Evolutionary conservation across 2,113 vertebrate genomes (phyloP), one percentile per base, ranked within the genome.

Genomic region (Galbula dea): DNA sequence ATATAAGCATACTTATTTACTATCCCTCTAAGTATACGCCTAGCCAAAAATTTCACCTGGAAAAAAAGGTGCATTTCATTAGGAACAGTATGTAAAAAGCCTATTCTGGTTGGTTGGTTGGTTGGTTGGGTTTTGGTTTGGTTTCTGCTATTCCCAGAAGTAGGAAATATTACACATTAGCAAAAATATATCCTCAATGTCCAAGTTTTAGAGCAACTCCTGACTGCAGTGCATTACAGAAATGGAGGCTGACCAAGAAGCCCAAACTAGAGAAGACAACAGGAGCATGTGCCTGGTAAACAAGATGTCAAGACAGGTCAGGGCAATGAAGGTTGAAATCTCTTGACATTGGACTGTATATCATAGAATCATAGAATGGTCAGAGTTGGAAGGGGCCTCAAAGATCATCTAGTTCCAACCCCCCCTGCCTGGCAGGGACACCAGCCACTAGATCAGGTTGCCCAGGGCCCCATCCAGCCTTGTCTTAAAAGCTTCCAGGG

Each of bases 131-230:
- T n/a, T n/a, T n/a, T n/a, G n/a, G n/a, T n/a, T n/a, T n/a, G n/a
- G n/a, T n/a, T n/a, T n/a, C n/a, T n/a, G n/a, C n/a, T 4, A 20
- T 77, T n/a, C 37, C 27, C 12, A 39, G 51, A 0, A 0, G 5
- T 24, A 41, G 67, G 27, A 79, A 90, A 79, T 55, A 39, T 10
- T 88, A 3, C 45, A 76, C 13, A 21, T 55, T 22, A 52, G 13
- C 51, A 57, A 77, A 89, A 82, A 73, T 36, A 43, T 62, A 69
- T 18, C 7, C 17, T 52, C 12, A 37, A 1, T 24, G 4, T 73
- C 43, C 41, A 43, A 62, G 24, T 58, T 59, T 71, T 67, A 5
- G 21, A 58, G 65, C 41, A 81, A 41, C 32, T 72, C 34, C 29
- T 79, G 91, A 63, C 37, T 75, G n/a, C 23, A 52, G 65, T 48